A percentile compares a stretch with the other conserved stretches of the same genome.
These are phyloP conservation scores for Channa striata DNA, from an alignment of 2,797 vertebrate genomes.

Conservation along the genomic window DNA sequence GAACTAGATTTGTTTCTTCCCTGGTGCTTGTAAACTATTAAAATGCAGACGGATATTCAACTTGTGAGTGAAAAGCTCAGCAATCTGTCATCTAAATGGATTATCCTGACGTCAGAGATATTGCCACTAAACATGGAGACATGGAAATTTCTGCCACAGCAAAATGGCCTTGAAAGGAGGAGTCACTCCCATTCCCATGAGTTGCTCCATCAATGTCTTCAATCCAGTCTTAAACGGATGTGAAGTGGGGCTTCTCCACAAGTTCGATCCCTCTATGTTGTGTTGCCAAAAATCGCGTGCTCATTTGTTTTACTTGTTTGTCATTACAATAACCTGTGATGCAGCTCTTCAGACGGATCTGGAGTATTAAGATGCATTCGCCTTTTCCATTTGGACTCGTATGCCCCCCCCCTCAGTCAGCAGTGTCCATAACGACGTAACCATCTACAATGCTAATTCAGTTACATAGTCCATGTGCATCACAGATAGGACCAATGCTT, in stretches of 20 bases:
- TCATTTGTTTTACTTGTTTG: slow-evolving; percentile 44
- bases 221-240: slow-evolving; percentile 42
- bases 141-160: slow-evolving; percentile 63
- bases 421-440: slow-evolving; percentile 13
- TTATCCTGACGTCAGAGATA: slow-evolving; percentile 67
- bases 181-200: slow-evolving; percentile 44
- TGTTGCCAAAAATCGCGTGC: slow-evolving; percentile 32
- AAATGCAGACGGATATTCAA: slow-evolving; percentile 73
- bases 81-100: slow-evolving; percentile 76
- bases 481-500: slow-evolving; percentile 19
- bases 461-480: slow-evolving; percentile 24
- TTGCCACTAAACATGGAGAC: slow-evolving; percentile 66
- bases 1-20: slow-evolving; percentile 36
- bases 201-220: slow-evolving; percentile 57
- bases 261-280: slow-evolving; percentile 41
- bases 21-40: slow-evolving; percentile 56
- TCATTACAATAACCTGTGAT: slow-evolving; percentile 8
- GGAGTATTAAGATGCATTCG: slow-evolving; percentile 14
- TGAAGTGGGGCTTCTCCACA: slow-evolving; percentile 47
- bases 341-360: slow-evolving; percentile 24
- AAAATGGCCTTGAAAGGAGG: slow-evolving; percentile 58
- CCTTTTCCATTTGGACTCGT: slow-evolving; percentile 48
- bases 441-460: slow-evolving; percentile 54
- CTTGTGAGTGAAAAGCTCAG: slow-evolving; percentile 76
- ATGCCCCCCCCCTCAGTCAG: slow-evolving; percentile 11